A percentile compares a stretch with the other conserved stretches of the same genome.
Evolutionary conservation across 2,113 vertebrate genomes (phyloP).

Genomic region (Myiopsitta monachus): DNA sequence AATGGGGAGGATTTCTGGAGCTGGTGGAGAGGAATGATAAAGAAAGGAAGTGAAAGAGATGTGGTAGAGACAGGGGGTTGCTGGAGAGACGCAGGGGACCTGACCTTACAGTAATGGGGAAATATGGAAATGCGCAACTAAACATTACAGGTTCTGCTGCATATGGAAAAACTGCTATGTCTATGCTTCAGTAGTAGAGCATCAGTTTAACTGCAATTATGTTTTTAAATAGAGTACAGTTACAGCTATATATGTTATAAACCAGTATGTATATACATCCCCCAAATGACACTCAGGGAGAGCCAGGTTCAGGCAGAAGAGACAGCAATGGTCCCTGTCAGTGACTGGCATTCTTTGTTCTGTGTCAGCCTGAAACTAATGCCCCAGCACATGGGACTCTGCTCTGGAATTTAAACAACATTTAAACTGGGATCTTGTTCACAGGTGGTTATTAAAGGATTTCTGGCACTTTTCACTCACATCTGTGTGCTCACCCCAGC

Average conservation of each 20-base stretch:
- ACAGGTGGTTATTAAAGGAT: conserved; percentile 21
- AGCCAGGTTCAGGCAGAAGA: not conserved
- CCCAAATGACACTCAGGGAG: not conserved
- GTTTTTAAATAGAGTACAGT: not conserved
- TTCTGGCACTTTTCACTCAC: not conserved
- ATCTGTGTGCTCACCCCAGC: not conserved
- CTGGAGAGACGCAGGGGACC: not conserved
- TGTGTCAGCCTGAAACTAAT: not conserved
- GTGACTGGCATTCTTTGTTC: not conserved
- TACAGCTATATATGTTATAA: not conserved
- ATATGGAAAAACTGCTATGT: rapidly evolving
- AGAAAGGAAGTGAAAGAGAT: conserved; percentile 49
- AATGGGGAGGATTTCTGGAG: conserved; percentile 18
- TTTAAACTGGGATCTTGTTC: not conserved
- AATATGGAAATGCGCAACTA: not conserved
- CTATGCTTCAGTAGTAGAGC: not conserved
- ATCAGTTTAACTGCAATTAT: not conserved
- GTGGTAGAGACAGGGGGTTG: not conserved
- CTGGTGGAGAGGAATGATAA: not conserved
- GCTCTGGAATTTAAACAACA: not conserved
- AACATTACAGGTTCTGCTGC: not conserved
- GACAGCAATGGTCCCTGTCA: not conserved
- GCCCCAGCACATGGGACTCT: not conserved
- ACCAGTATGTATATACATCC: not conserved
- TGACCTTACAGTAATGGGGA: not conserved